phyloP scores from a whole-genome alignment of 2,888 invertebrate genomes.

The Rhaphigaster nebulosa region DNA sequence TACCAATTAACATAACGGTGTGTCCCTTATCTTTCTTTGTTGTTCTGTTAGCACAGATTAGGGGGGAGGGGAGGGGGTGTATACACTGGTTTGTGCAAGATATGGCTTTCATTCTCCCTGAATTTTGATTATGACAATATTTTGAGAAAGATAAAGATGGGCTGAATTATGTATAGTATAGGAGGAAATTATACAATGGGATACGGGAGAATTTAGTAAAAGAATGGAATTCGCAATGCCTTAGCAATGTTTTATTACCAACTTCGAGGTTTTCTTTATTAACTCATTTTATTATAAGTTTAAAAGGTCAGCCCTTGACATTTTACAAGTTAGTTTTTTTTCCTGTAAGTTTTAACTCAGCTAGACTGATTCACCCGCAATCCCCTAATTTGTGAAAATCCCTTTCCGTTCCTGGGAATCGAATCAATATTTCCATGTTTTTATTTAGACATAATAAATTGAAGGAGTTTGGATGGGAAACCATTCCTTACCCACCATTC shows the following conservation, averaged over 20 bases:
- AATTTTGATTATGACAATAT: conserved; percentile 32
- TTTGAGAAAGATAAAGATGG: conserved; percentile 13
- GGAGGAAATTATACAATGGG: neutral
- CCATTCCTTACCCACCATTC: no score
- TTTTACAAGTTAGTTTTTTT: no score
- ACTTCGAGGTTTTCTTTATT: neutral
- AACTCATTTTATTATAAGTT: no score
- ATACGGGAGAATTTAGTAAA: neutral
- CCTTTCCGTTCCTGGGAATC: no score
- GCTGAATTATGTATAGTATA: neutral
- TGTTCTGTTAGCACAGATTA: conserved; percentile 32
- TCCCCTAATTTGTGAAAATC: no score
- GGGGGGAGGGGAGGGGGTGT: neutral
- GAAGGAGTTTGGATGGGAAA: no score
- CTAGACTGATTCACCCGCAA: no score
- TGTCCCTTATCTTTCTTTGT: conserved; percentile 28
- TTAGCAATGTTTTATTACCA: neutral
- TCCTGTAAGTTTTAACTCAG: no score
- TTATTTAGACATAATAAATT: no score
- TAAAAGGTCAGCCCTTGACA: no score
- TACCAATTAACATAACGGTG: conserved; percentile 32
- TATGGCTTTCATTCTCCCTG: conserved; percentile 22
- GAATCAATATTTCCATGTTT: no score
- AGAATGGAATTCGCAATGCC: neutral
- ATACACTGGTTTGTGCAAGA: neutral